Base-by-base conservation (phyloP, 2,888 invertebrate species). In the Deilephila porcellus region DNA sequence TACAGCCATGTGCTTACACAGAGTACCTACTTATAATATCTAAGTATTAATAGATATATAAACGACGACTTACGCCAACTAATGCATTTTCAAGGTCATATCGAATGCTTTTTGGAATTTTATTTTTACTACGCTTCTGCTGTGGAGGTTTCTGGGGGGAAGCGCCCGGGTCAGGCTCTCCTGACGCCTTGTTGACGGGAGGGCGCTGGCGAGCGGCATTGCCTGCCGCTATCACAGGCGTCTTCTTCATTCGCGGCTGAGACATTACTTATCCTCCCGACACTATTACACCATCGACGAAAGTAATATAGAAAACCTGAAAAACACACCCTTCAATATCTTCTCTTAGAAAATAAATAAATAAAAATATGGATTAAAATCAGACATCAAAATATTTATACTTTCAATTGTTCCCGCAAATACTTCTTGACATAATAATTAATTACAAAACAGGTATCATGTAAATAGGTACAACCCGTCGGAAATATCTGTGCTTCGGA, bases 41-140 rank as follows among this genome's bases (percentile, higher is more conserved):
- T n/a, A 11, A 8, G 17, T 79, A 76, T 76, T 76, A 73, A 62
- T 53, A 8, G 14, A 72, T 74, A 74, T 19, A 72, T n/a, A 29
- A 72, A 64, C n/a, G 67, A 73, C 25, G 6, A 75, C 93, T 90
- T 83, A 93, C 94, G 78, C 90, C 85, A 77, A 94, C 88, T 78
- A 94, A 85, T 25, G 94, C 92, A 76, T 90, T 92, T 77, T 94
- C 93, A 81, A 94, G 85, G 74, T 93, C 94, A 76, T 89, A 88
- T 17, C 93, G 91, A 71, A 93, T 75, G 74, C 75, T 88, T 83
- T 89, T 91, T 19, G 93, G 91, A 83, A 91, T 82, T 77, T 87
- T 90, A 78, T 84, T 85, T 78, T 79, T 88, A 73, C 84, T 87
- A 76, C 82, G 89, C 74, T 81, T 81, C 59, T 78, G 76, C 72